Evolutionary conservation across 2,888 invertebrate species (phyloP).

Genomic region (Acrocyrtus sp.): DNA sequence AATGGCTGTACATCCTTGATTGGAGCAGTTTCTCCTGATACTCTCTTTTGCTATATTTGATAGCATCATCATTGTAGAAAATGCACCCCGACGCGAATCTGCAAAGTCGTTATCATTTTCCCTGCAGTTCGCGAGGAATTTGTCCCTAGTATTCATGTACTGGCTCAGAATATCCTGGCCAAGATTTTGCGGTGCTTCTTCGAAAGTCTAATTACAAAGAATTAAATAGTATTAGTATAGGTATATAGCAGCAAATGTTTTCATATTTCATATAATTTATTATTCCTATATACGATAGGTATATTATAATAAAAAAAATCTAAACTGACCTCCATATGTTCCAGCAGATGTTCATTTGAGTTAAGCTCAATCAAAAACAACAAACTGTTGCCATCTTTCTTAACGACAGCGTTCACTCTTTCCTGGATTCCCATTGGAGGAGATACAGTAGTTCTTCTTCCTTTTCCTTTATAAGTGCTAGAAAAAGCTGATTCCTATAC

Average conservation of each 20-base stretch:
- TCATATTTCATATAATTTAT: no score
- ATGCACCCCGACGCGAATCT: background rate
- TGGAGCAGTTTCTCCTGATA: background rate
- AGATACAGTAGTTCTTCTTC: no score
- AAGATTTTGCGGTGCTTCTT: background rate
- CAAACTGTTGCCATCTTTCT: background rate
- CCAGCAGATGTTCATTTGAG: no score
- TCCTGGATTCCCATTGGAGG: background rate
- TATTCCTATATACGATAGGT: no score
- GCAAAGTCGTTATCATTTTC: slow-evolving; percentile 3
- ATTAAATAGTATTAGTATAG: no score
- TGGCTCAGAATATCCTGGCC: background rate
- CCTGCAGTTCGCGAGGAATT: slow-evolving; percentile 2
- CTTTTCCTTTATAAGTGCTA: no score
- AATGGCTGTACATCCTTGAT: background rate
- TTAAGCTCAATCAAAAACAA: background rate
- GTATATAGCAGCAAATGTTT: no score
- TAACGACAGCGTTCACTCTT: background rate
- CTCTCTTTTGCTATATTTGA: slow-evolving; percentile 2
- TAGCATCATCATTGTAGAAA: background rate
- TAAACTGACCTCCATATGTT: no score
- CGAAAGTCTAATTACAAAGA: no score
- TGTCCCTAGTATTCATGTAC: slow-evolving; percentile 10
- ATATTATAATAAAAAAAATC: no score
- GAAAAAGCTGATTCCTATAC: no score